A percentile compares a stretch with the other conserved stretches of the same genome.
Evolutionary conservation across 2,888 invertebrate genomes (phyloP).

Genomic region (Cataglyphis altisquamis): DNA sequence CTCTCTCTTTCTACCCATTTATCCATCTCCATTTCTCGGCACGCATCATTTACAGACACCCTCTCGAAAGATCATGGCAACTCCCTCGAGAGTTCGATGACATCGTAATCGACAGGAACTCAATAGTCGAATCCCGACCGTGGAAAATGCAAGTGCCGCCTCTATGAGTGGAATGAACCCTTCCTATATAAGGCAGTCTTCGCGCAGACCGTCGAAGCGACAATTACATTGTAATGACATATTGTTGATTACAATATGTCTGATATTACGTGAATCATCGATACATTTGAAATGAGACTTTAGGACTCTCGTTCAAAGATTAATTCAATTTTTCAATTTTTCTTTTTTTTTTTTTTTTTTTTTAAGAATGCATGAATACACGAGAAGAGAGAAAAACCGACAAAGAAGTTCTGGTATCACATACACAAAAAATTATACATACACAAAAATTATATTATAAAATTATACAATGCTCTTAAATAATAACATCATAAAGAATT

Average conservation of each 20-base stretch:
- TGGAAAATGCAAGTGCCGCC: constrained; percentile 55
- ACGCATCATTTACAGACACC: constrained; percentile 60
- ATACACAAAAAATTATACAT: background rate
- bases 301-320: background rate
- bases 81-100: constrained; percentile 65
- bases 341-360: background rate
- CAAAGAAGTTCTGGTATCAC: background rate
- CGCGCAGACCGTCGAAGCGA: background rate
- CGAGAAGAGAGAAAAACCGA: background rate
- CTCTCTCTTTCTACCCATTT: background rate
- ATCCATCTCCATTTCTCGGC: constrained; percentile 11
- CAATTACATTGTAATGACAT: background rate
- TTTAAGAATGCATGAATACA: background rate
- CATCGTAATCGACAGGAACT: constrained; percentile 62
- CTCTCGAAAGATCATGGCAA: constrained; percentile 44
- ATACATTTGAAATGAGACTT: constrained; percentile 24
- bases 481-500: background rate
- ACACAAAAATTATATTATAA: background rate
- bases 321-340: background rate
- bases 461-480: background rate
- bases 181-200: background rate
- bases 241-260: background rate
- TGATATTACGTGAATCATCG: constrained; percentile 18
- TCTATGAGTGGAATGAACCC: constrained; percentile 23
- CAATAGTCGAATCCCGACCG: constrained; percentile 30